A percentile compares a stretch with the other conserved stretches of the same genome.
Conservation (phyloP, 2,113 vertebrate genomes). For the Menura novaehollandiae region DNA sequence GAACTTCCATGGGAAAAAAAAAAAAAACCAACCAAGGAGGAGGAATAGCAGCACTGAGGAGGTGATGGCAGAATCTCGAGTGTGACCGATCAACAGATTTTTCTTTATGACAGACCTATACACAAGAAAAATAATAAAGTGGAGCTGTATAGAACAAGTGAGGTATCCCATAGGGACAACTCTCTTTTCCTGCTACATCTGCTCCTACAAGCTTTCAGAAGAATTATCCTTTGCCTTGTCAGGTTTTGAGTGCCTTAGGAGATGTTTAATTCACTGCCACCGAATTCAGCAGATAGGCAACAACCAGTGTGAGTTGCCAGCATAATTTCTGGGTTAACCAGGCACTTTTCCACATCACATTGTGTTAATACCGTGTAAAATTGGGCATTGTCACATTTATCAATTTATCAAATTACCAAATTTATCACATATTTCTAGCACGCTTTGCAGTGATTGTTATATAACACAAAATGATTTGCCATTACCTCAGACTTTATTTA, state of each 20-base stretch:
- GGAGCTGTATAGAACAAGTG: neutral
- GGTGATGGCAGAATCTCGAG: neutral
- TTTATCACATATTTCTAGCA: neutral
- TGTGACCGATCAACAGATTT: neutral
- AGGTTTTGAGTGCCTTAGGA: slow-evolving; percentile 31
- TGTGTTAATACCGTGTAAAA: neutral
- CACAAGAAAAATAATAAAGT: slow-evolving; percentile 4
- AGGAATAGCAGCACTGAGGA: neutral
- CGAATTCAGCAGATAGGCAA: neutral
- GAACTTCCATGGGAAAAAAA: neutral
- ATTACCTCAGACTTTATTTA: neutral
- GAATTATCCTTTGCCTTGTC: slow-evolving; percentile 48
- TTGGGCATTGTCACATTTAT: neutral
- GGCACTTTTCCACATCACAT: neutral
- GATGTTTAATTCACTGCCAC: slow-evolving; percentile 40
- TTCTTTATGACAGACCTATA: neutral
- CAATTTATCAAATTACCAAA: neutral
- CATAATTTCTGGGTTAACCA: slow-evolving; percentile 24
- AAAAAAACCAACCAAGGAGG: accelerated
- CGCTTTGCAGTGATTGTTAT: neutral
- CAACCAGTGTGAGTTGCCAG: neutral
- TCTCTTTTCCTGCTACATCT: slow-evolving; percentile 18
- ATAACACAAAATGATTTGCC: neutral
- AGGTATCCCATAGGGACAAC: neutral
- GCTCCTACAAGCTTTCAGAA: slow-evolving; percentile 27